These are phyloP conservation scores for Ostrea edulis DNA, from an alignment of 1,140 invertebrate genomes.

Conservation along the genomic window DNA sequence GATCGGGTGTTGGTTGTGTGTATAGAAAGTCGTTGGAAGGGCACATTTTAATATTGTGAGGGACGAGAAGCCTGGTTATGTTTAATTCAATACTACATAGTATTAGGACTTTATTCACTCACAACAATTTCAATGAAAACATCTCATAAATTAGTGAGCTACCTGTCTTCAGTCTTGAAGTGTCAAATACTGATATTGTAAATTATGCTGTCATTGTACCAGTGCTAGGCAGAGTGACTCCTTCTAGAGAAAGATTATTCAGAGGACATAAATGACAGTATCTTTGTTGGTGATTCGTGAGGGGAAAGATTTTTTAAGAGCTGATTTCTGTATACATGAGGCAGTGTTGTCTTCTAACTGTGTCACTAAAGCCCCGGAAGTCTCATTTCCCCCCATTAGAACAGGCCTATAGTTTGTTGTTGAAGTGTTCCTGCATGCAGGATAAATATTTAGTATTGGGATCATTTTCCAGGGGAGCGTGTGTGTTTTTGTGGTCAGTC, in stretches of 20 bases:
- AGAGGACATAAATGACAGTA: slow-evolving; percentile 25
- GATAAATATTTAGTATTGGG: slow-evolving; percentile 23
- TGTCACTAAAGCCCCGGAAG: not conserved
- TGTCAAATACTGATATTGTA: slow-evolving; percentile 28
- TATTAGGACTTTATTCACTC: not conserved
- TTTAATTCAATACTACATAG: not conserved
- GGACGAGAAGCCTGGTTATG: too few species aligned
- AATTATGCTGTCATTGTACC: not conserved
- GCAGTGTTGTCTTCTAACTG: not conserved
- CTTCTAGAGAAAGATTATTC: not conserved
- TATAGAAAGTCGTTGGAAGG: not conserved
- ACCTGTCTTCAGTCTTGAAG: not conserved
- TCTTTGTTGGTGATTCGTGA: not conserved
- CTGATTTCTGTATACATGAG: not conserved
- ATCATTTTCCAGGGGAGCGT: not conserved
- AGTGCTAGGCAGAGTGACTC: not conserved
- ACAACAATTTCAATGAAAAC: slow-evolving; percentile 19
- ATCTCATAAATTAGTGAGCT: not conserved
- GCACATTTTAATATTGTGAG: not conserved
- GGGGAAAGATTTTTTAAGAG: slow-evolving; percentile 9
- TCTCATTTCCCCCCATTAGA: not conserved
- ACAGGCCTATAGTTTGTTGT: not conserved
- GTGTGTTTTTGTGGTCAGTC: slow-evolving; percentile 13
- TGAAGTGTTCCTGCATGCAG: not conserved
- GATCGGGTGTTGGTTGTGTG: not conserved